Evolutionary conservation across 2,888 invertebrate species (phyloP).

Genomic region (Laspeyria flexula): DNA sequence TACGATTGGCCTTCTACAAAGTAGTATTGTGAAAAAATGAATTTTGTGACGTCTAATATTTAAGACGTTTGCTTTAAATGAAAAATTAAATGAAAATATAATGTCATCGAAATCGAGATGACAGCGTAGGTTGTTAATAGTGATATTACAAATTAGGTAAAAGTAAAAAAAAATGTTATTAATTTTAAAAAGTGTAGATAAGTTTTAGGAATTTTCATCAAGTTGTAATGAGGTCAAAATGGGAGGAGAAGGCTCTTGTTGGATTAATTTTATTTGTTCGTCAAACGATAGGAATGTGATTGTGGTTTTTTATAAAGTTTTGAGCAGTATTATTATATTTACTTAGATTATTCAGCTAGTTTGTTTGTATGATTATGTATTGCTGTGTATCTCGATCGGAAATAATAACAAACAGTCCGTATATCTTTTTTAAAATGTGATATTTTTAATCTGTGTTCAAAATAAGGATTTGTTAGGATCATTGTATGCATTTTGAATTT

Average conservation of each 20-base stretch:
- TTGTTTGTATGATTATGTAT: conserved; percentile 24
- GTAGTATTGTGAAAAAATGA: too few species aligned
- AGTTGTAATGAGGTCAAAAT: conserved; percentile 67
- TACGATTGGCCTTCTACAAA: too few species aligned
- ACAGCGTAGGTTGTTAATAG: conserved; percentile 84
- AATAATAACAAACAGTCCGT: conserved; percentile 8
- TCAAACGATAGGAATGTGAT: conserved; percentile 20
- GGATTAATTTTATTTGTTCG: conserved; percentile 27
- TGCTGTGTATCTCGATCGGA: conserved; percentile 45
- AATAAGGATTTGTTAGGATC: conserved; percentile 12
- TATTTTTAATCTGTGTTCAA: conserved; percentile 24
- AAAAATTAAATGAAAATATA: not conserved
- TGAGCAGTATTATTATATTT: conserved; percentile 66
- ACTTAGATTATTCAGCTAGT: conserved; percentile 32
- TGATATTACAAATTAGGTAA: conserved; percentile 83
- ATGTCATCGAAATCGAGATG: conserved; percentile 69
- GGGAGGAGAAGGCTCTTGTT: conserved; percentile 49
- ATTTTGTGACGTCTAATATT: too few species aligned
- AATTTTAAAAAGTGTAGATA: conserved; percentile 78
- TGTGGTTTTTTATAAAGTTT: conserved; percentile 59
- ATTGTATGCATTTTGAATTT: conserved; percentile 13
- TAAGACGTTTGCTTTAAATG: not conserved
- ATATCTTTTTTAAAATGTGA: conserved; percentile 12
- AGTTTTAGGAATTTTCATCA: conserved; percentile 79
- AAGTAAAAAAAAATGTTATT: conserved; percentile 77